Percentiles rank a stretch among this genome's conserved stretches.
Conservation (phyloP, 2,113 vertebrate genomes). For the Callocephalon fimbriatum region DNA sequence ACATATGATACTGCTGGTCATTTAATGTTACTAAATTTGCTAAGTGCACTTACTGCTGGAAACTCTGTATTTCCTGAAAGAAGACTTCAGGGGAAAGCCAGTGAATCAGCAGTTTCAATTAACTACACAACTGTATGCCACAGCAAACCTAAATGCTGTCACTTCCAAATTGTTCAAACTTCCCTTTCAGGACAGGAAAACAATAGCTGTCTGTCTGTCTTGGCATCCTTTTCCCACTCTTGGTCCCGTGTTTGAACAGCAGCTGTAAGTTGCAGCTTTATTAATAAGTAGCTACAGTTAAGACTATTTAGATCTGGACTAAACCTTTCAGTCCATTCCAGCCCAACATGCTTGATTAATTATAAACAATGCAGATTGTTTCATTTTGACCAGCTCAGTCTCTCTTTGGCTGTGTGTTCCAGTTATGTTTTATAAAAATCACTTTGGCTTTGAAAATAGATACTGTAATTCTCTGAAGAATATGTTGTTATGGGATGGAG, state of each 20-base stretch:
- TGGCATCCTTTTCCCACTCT: not conserved
- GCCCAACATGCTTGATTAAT: not conserved
- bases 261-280: not conserved
- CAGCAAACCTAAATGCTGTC: not conserved
- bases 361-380: constrained; percentile 22
- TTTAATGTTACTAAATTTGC: not conserved
- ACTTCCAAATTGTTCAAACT: constrained; percentile 17
- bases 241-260: not conserved
- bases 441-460: not conserved
- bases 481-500: not conserved
- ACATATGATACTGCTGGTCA: not conserved
- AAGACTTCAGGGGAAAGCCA: not conserved
- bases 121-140: not conserved
- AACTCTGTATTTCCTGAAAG: not conserved
- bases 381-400: not conserved
- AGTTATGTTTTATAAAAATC: not conserved
- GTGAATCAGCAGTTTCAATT: constrained; percentile 35
- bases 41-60: not conserved
- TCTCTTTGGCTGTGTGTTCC: not conserved
- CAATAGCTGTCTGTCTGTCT: not conserved
- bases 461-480: not conserved
- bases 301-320: not conserved
- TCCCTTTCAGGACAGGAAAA: not conserved
- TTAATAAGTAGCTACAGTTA: not conserved
- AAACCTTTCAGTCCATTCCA: not conserved